Evolutionary conservation across 2,113 vertebrate species (phyloP).

Genomic region (Morphnarchus princeps): DNA sequence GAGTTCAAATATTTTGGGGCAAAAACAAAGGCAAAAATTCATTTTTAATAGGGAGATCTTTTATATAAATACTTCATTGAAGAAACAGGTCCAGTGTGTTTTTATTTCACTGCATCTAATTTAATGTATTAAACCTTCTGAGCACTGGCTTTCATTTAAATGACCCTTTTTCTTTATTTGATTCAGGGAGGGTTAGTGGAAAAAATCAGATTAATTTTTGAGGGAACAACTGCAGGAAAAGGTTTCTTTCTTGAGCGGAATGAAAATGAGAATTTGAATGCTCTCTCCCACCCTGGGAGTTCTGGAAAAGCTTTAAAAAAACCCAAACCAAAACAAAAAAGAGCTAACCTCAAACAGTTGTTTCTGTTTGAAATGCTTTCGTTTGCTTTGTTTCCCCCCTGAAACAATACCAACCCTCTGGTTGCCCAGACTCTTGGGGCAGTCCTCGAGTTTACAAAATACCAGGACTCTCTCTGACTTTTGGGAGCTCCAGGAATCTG

Average conservation of each 20-base stretch:
- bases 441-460: accelerated
- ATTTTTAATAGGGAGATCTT: neutral
- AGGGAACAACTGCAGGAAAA: neutral
- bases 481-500: neutral
- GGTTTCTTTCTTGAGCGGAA: neutral
- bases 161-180: neutral
- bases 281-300: neutral
- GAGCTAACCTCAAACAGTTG: neutral
- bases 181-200: neutral
- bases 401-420: neutral
- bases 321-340: neutral
- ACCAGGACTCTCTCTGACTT: too few species aligned
- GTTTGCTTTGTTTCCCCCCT: neutral
- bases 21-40: neutral
- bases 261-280: neutral
- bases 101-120: neutral
- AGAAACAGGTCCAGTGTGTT: neutral
- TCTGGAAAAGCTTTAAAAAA: neutral
- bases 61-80: neutral
- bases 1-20: neutral
- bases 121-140: neutral
- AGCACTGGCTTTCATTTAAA: neutral
- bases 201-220: neutral
- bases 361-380: neutral
- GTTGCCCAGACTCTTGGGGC: neutral